phyloP scores from a whole-genome alignment of 1,140 invertebrate species.

The Megalonaias nervosa region DNA sequence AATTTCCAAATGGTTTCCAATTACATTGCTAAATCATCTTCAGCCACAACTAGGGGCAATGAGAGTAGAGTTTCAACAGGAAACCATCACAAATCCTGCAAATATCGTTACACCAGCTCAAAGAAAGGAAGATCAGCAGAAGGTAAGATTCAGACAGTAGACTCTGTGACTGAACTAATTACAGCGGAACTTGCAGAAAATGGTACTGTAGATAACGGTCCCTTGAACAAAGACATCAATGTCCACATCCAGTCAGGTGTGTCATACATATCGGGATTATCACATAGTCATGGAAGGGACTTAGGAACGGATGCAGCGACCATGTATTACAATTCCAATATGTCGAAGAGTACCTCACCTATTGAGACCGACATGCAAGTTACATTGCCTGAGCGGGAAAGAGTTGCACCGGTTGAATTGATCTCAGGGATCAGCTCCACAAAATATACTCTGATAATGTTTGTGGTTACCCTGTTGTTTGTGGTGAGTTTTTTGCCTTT shows the following conservation, averaged over 20 bases:
- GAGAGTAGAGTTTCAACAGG: slow-evolving; percentile 1
- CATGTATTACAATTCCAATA: not conserved
- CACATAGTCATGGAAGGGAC: not conserved
- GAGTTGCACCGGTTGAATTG: not conserved
- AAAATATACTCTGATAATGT: slow-evolving; percentile 26
- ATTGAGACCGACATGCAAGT: not conserved
- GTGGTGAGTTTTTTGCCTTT: slow-evolving; percentile 30
- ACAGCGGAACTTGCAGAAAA: too few relatives aligned
- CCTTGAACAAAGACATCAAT: too few relatives aligned
- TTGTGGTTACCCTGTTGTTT: slow-evolving; percentile 25
- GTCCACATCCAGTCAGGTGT: not conserved
- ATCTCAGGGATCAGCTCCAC: slow-evolving; percentile 3
- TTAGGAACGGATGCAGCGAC: not conserved
- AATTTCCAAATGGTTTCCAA: not conserved
- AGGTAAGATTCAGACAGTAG: not conserved
- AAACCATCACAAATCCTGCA: not conserved
- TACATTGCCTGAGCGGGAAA: not conserved
- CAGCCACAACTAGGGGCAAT: not conserved
- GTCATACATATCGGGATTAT: not conserved
- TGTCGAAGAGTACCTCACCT: not conserved
- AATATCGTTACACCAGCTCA: not conserved
- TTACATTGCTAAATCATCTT: not conserved
- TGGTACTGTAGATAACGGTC: too few relatives aligned
- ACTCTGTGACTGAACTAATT: too few relatives aligned
- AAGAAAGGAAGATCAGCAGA: not conserved